Percentiles rank a stretch among this genome's conserved stretches.
These are phyloP conservation scores for Morbakka virulenta DNA, from an alignment of 30 jellyfish, hydroid and myxozoan genomes.

Conservation along the genomic window DNA sequence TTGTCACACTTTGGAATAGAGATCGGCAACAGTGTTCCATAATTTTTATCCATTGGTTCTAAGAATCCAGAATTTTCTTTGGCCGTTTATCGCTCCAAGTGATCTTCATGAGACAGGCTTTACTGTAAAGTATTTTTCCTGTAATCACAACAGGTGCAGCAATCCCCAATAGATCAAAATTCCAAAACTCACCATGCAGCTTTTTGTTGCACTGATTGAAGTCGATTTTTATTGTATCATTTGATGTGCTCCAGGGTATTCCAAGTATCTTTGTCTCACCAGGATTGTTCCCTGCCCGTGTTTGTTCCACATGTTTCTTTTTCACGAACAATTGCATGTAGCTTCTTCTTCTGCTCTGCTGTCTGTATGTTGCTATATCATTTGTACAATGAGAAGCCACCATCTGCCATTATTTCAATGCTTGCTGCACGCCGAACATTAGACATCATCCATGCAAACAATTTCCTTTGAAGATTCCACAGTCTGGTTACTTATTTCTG, in stretches of 20 bases:
- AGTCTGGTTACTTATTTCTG: neutral
- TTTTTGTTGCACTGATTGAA: neutral
- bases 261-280: neutral
- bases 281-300: neutral
- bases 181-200: neutral
- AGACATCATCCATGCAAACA: neutral
- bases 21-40: too few species aligned
- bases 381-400: neutral
- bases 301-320: too few species aligned
- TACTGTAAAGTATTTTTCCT: neutral
- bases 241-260: neutral
- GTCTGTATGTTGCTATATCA: neutral
- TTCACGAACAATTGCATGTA: too few species aligned
- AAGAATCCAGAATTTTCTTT: neutral
- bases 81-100: neutral
- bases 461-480: neutral
- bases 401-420: neutral
- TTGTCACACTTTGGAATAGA: too few species aligned
- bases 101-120: neutral
- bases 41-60: neutral
- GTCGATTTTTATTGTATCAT: neutral
- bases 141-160: neutral
- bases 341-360: too few species aligned
- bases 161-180: neutral
- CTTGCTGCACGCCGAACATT: neutral